Conservation (phyloP, 1,140 invertebrate species). For the Notospermus geniculatus region DNA sequence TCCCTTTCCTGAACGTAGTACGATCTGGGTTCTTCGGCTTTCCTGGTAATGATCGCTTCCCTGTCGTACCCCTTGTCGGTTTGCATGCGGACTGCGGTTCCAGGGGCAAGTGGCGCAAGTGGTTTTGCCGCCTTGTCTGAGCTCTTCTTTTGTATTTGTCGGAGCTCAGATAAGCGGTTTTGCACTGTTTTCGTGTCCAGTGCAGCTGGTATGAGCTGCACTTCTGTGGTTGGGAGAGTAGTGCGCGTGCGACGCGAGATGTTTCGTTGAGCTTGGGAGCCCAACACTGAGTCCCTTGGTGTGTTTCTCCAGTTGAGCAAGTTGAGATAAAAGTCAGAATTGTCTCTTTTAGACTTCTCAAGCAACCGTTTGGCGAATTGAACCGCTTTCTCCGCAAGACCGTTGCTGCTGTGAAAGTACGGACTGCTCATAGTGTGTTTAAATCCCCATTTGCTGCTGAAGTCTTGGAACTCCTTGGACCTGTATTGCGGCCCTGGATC, state of each 20-base stretch:
- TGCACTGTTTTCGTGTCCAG: background rate
- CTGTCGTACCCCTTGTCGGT: too few relatives aligned
- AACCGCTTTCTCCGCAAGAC: background rate
- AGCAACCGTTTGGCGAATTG: background rate
- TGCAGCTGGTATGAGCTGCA: background rate
- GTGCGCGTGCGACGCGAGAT: background rate
- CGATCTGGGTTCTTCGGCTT: too few relatives aligned
- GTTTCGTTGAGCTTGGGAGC: slow-evolving; percentile 1
- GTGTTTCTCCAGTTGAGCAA: background rate
- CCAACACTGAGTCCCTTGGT: background rate
- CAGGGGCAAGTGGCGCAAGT: too few relatives aligned
- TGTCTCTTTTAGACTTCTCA: background rate
- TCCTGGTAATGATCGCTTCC: too few relatives aligned
- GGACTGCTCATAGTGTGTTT: background rate
- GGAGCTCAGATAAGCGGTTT: slow-evolving; percentile 1
- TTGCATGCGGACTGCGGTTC: too few relatives aligned
- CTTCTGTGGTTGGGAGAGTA: background rate
- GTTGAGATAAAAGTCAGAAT: background rate
- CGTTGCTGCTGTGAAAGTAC: background rate
- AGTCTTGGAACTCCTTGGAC: background rate
- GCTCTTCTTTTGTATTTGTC: background rate
- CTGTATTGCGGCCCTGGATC: slow-evolving; percentile 4
- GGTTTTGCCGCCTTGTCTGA: background rate
- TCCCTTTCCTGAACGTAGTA: too few relatives aligned
- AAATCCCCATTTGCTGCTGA: background rate